A percentile compares a stretch with the other conserved stretches of the same genome.
Evolutionary conservation across 1,140 invertebrate species (phyloP).

Genomic region (Eulimnadia texana): DNA sequence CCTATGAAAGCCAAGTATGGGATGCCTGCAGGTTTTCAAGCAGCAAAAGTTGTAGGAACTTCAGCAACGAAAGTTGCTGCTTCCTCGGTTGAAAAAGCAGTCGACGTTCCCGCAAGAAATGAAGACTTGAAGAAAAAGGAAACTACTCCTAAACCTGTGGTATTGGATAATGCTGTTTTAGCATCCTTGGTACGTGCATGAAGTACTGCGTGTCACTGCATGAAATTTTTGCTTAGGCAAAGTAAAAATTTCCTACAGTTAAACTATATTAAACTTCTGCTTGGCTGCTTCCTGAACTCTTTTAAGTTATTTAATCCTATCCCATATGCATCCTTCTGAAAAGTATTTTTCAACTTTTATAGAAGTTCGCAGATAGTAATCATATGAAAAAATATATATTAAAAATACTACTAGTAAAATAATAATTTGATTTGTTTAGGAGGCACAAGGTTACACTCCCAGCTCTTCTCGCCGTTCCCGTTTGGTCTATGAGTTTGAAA

Average conservation of each 20-base stretch:
- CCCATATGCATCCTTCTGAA: too few relatives aligned
- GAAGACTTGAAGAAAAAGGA: neutral
- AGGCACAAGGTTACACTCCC: slow-evolving; percentile 12
- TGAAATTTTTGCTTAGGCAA: too few relatives aligned
- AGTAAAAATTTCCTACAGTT: too few relatives aligned
- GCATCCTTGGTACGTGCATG: slow-evolving; percentile 9
- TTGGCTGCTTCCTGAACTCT: too few relatives aligned
- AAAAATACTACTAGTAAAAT: neutral
- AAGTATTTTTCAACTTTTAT: too few relatives aligned
- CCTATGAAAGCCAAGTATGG: neutral
- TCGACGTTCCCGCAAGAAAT: neutral
- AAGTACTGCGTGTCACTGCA: neutral
- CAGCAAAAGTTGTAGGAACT: neutral
- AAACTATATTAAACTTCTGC: too few relatives aligned
- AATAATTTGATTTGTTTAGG: slow-evolving; percentile 4
- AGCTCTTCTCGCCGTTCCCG: slow-evolving; percentile 6
- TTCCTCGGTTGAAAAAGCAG: neutral
- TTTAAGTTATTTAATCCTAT: too few relatives aligned
- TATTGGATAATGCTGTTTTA: slow-evolving; percentile 10
- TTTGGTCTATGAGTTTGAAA: slow-evolving; percentile 15
- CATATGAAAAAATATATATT: too few relatives aligned
- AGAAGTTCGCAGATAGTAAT: too few relatives aligned
- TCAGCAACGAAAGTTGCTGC: neutral
- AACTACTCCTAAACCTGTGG: slow-evolving; percentile 5
- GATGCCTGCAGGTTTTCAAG: neutral